Conservation (phyloP, 2,797 vertebrate species). For the Antrozous pallidus region DNA sequence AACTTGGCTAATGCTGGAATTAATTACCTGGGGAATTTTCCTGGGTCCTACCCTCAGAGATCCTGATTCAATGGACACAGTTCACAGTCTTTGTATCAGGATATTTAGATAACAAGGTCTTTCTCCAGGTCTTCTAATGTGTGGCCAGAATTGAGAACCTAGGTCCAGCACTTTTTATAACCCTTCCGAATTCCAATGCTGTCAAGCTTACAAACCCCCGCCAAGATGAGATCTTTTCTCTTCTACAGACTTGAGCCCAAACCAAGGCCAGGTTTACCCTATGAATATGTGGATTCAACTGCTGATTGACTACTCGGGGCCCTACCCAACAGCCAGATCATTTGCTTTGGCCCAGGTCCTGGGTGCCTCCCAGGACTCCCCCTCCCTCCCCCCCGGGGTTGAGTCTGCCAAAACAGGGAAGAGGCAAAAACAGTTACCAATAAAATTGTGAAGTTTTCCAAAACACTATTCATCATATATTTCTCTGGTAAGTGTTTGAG, state of each 20-base stretch:
- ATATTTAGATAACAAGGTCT: neutral
- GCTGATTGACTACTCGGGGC: neutral
- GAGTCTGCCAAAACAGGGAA: conserved; percentile 3
- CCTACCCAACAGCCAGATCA: neutral
- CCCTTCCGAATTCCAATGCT: neutral
- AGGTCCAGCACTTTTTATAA: neutral
- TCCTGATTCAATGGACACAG: neutral
- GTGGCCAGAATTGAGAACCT: neutral
- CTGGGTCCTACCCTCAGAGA: neutral
- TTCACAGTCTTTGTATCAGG: neutral
- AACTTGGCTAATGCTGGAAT: neutral
- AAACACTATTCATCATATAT: conserved; percentile 99
- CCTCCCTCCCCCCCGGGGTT: neutral
- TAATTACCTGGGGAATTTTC: neutral
- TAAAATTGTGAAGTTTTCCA: conserved; percentile 99
- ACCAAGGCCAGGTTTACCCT: neutral
- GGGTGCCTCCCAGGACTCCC: accelerated
- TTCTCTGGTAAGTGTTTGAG: conserved; percentile 99
- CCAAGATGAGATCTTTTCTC: neutral
- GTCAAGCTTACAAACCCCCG: neutral
- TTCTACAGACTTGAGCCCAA: neutral
- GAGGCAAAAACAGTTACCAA: conserved; percentile 87
- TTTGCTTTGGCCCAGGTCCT: too few species aligned
- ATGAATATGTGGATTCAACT: neutral
- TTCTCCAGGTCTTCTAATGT: neutral